phyloP scores from a whole-genome alignment of 2,113 vertebrate species.

The Istiophorus platypterus region DNA sequence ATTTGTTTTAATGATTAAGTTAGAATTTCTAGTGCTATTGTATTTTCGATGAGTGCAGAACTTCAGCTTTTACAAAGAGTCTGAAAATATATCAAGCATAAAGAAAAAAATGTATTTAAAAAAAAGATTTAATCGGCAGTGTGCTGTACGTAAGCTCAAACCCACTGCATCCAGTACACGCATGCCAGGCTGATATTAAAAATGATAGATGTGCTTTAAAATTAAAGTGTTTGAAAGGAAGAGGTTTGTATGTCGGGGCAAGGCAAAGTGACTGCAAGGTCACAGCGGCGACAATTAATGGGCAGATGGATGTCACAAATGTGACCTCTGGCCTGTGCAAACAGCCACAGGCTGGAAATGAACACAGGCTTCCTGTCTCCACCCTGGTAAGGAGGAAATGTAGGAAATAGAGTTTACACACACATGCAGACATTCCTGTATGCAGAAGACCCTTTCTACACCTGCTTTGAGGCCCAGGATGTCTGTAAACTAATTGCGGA shows the following conservation, averaged over 20 bases:
- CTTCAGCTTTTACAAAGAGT: neutral
- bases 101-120: neutral
- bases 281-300: conserved; percentile 49
- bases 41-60: neutral
- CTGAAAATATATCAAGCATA: neutral
- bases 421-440: conserved; percentile 1
- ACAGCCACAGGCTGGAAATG: conserved; percentile 71
- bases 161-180: neutral
- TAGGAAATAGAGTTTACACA: conserved; percentile 72
- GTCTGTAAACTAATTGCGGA: conserved; percentile 4
- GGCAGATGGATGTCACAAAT: conserved; percentile 64
- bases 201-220: conserved; percentile 13
- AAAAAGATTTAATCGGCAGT: neutral
- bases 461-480: conserved; percentile 71
- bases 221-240: conserved; percentile 39
- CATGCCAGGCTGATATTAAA: neutral
- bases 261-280: conserved; percentile 53
- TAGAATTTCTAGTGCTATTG: neutral
- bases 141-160: neutral
- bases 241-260: conserved; percentile 9
- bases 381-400: conserved; percentile 74
- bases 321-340: conserved; percentile 67
- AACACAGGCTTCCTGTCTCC: conserved; percentile 79
- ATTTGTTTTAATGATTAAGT: neutral
- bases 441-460: conserved; percentile 54